These are phyloP conservation scores for Aplidium turbinatum DNA, from an alignment of 23 tunicate species.

Conservation along the genomic window DNA sequence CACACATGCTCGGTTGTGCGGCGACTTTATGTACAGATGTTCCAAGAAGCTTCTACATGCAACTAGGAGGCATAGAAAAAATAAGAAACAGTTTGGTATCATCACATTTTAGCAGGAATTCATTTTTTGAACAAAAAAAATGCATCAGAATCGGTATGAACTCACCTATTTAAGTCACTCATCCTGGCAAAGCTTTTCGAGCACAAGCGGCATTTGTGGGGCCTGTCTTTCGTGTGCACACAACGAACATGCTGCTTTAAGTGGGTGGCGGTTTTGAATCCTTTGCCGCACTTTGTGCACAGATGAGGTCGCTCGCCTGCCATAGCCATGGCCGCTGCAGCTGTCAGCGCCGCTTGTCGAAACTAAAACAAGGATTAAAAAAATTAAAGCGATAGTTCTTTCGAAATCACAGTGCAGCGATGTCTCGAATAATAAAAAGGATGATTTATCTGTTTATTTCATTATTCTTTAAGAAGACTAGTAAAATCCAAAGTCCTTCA, in stretches of 20 bases:
- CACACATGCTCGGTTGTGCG: no score
- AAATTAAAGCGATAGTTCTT: not conserved
- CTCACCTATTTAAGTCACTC: constrained; percentile 93
- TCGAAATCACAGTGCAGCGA: no score
- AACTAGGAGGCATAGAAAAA: no score
- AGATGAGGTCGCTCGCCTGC: constrained; percentile 82
- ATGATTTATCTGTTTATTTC: no score
- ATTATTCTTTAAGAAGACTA: no score
- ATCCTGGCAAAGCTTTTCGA: constrained; percentile 82
- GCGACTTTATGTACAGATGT: no score
- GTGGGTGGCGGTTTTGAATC: constrained; percentile 91
- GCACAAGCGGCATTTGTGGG: constrained; percentile 75
- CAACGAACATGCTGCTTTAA: constrained; percentile 89
- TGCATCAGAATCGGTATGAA: not conserved
- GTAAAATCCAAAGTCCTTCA: no score
- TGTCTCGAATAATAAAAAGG: no score
- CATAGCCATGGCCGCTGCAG: constrained; percentile 60
- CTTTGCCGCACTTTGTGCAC: constrained; percentile 82
- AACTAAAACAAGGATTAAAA: not conserved
- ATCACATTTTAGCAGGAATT: no score
- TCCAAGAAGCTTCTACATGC: no score
- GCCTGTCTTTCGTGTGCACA: constrained; percentile 88
- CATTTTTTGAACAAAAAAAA: not conserved
- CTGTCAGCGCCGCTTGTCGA: constrained; percentile 52
- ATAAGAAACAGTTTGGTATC: no score